Conservation (phyloP, 2,797 vertebrate genomes). For the Tachyglossus aculeatus region DNA sequence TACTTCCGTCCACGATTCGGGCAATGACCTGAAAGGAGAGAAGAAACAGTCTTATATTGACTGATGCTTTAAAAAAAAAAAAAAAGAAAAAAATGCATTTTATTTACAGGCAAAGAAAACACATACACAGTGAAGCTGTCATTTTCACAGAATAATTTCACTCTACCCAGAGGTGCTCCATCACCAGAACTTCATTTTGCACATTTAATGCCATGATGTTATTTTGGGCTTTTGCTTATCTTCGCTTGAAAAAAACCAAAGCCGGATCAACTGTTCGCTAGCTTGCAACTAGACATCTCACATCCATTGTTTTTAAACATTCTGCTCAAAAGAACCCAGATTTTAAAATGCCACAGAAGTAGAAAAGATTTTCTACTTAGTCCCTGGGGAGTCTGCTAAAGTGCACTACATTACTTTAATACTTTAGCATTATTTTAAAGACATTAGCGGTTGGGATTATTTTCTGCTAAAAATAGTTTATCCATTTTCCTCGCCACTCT, state of each 20-base stretch:
- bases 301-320: not conserved
- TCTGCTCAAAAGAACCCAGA: too few relatives aligned
- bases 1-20: constrained; percentile 97
- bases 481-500: too few relatives aligned
- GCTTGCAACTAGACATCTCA: not conserved
- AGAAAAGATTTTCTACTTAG: too few relatives aligned
- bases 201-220: not conserved
- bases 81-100: not conserved
- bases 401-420: too few relatives aligned
- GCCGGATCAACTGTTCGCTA: not conserved
- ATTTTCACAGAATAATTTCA: constrained; percentile 2
- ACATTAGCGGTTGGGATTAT: too few relatives aligned
- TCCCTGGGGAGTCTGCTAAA: too few relatives aligned
- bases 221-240: not conserved
- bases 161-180: not conserved
- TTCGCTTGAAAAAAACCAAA: not conserved
- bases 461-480: too few relatives aligned
- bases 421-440: too few relatives aligned
- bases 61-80: too few relatives aligned
- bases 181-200: constrained; percentile 13
- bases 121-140: not conserved
- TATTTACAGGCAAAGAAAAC: constrained; percentile 35
- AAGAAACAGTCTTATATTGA: constrained; percentile 16
- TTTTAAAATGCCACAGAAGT: too few relatives aligned
- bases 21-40: constrained; percentile 87